These are phyloP conservation scores for Theonella swinhoei DNA, from an alignment of 37 sponge, comb jelly and placozoan species.

Conservation along the genomic window DNA sequence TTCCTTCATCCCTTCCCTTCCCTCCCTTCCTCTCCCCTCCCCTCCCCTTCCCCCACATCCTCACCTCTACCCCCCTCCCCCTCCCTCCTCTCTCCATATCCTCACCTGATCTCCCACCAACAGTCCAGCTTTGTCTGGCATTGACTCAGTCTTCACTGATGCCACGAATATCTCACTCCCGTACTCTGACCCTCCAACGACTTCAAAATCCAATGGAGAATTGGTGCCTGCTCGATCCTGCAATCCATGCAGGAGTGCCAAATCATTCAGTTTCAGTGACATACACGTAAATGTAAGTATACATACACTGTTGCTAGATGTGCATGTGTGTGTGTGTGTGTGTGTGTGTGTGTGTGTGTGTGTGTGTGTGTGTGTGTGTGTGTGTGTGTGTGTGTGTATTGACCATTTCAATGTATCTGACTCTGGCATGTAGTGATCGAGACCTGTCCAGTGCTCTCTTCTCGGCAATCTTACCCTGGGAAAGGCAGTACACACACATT, in stretches of 20 bases:
- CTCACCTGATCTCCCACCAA: slow-evolving; percentile 74
- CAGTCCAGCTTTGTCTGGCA: slow-evolving; percentile 52
- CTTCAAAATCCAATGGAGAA: slow-evolving; percentile 62
- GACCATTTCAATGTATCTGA: slow-evolving; percentile 59
- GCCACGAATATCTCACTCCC: slow-evolving; percentile 53
- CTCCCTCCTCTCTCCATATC: background rate
- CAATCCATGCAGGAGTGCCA: background rate
- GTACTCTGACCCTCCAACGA: slow-evolving; percentile 63
- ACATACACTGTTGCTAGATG: background rate
- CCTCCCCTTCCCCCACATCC: too few relatives aligned
- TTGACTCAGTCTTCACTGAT: slow-evolving; percentile 39
- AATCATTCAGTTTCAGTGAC: background rate
- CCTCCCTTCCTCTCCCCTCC: background rate
- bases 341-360: too few relatives aligned
- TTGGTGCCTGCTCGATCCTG: slow-evolving; percentile 62
- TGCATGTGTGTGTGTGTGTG: too few relatives aligned
- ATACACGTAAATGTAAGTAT: background rate
- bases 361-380: too few relatives aligned
- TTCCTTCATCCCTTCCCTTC: background rate
- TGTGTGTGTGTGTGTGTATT: too few relatives aligned
- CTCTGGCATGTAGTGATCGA: slow-evolving; percentile 24
- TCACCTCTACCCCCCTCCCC: background rate
- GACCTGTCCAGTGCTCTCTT: slow-evolving; percentile 59
- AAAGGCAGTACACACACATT: background rate
- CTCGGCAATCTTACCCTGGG: slow-evolving; percentile 59